Evolutionary conservation across 2,888 invertebrate species (phyloP).

Genomic region (Acanthosepion pharaonis): DNA sequence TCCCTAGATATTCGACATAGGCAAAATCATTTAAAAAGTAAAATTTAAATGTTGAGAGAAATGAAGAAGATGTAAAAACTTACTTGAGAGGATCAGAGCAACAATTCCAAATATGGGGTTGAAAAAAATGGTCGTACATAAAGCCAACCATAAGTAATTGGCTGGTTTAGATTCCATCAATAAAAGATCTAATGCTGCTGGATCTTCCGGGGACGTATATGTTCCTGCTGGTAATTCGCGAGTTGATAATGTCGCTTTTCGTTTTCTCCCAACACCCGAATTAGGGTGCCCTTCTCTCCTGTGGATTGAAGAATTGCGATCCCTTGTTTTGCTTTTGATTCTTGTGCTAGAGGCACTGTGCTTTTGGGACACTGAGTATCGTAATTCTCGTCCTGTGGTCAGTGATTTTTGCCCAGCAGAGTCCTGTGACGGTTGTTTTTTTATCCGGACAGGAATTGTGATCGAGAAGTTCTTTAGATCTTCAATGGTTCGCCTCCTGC

Average conservation of each 20-base stretch:
- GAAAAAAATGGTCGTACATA: slow-evolving; percentile 54
- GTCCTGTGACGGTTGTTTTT: not conserved
- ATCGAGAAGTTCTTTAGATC: slow-evolving; percentile 11
- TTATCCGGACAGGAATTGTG: slow-evolving; percentile 34
- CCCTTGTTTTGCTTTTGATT: not conserved
- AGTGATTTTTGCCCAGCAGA: not conserved
- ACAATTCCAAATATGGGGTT: slow-evolving; percentile 53
- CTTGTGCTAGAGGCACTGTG: not conserved
- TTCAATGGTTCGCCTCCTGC: slow-evolving; percentile 2
- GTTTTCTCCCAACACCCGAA: not conserved
- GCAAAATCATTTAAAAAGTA: not conserved
- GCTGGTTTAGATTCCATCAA: slow-evolving; percentile 52
- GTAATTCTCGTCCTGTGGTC: not conserved
- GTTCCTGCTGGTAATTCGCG: slow-evolving; percentile 35
- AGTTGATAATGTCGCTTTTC: not conserved
- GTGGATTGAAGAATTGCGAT: not conserved
- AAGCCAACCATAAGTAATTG: slow-evolving; percentile 54
- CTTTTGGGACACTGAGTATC: not conserved
- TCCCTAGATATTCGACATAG: not conserved
- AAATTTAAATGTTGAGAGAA: not conserved
- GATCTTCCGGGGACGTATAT: not conserved
- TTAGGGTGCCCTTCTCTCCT: not conserved
- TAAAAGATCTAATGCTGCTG: slow-evolving; percentile 48
- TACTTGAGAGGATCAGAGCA: slow-evolving; percentile 54
- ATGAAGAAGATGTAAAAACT: slow-evolving; percentile 45